Evolutionary conservation across 92 coral and sea anemone genomes (phyloP).

Genomic region (Epizoanthus scotinus): DNA sequence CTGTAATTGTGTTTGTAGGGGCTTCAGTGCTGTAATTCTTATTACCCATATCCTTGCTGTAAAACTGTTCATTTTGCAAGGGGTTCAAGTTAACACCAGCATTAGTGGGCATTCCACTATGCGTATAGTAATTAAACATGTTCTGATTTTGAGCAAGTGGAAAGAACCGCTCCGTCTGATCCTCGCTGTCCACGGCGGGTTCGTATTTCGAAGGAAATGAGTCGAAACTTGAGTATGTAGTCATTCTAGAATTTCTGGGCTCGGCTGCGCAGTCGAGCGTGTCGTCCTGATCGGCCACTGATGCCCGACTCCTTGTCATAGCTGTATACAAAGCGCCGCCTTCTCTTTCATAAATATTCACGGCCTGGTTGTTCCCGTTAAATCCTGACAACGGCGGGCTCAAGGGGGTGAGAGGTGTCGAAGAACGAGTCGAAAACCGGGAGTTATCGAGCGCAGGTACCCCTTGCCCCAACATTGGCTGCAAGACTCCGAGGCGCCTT

Average conservation of each 20-base stretch:
- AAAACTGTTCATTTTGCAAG: conserved; percentile 69
- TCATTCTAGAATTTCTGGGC: conserved; percentile 40
- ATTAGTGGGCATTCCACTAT: conserved; percentile 69
- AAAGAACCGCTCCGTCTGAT: conserved; percentile 25
- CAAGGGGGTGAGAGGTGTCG: conserved; percentile 21
- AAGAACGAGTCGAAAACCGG: background rate
- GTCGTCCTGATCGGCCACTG: conserved; percentile 17
- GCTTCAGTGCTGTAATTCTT: conserved; percentile 7
- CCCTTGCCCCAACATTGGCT: conserved; percentile 15
- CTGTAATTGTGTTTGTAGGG: conserved; percentile 19
- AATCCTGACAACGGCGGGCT: conserved; percentile 24
- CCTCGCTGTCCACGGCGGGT: conserved; percentile 33
- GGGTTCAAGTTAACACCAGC: conserved; percentile 66
- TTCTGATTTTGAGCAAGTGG: conserved; percentile 35
- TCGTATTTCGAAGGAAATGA: conserved; percentile 36
- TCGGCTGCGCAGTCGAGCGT: conserved; percentile 40
- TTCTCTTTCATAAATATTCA: conserved; percentile 39
- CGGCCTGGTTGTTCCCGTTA: conserved; percentile 9
- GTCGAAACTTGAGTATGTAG: conserved; percentile 37
- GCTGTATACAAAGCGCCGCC: conserved; percentile 22
- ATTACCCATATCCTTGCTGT: conserved; percentile 44
- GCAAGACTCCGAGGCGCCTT: conserved; percentile 41
- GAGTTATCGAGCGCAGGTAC: background rate
- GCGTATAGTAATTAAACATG: conserved; percentile 63
- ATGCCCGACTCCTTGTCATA: conserved; percentile 23